phyloP scores from a whole-genome alignment of 2,113 vertebrate species.

The Acinonyx jubatus region DNA sequence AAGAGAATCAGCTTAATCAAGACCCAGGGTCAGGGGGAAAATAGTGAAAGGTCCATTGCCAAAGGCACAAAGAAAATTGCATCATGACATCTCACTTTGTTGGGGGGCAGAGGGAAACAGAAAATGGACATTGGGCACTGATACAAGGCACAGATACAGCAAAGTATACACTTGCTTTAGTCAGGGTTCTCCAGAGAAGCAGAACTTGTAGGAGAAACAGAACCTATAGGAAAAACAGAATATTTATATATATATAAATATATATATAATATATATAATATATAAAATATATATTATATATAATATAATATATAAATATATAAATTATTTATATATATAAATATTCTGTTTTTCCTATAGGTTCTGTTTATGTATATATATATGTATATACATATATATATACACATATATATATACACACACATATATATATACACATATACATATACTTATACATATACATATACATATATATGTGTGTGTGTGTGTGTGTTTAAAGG shows the following conservation, averaged over 20 bases:
- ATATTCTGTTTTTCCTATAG: no score
- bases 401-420: fast-evolving
- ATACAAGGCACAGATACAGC: not conserved
- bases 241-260: no score
- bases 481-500: no score
- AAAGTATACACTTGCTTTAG: not conserved
- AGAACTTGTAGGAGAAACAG: not conserved
- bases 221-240: not conserved
- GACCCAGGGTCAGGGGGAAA: not conserved
- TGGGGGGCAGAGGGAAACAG: not conserved
- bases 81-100: not conserved
- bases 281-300: no score
- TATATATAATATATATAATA: no score
- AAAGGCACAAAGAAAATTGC: not conserved
- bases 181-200: not conserved
- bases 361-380: not conserved
- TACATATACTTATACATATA: not conserved
- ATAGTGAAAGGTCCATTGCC: not conserved
- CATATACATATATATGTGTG: not conserved
- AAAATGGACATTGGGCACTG: not conserved
- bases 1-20: constrained; percentile 45
- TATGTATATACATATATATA: no score
- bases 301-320: no score
- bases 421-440: no score
- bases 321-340: no score